Percentiles rank a stretch among this genome's conserved stretches.
Evolutionary conservation across 2,113 vertebrate genomes (phyloP).

Genomic region (Pluvialis apricaria): DNA sequence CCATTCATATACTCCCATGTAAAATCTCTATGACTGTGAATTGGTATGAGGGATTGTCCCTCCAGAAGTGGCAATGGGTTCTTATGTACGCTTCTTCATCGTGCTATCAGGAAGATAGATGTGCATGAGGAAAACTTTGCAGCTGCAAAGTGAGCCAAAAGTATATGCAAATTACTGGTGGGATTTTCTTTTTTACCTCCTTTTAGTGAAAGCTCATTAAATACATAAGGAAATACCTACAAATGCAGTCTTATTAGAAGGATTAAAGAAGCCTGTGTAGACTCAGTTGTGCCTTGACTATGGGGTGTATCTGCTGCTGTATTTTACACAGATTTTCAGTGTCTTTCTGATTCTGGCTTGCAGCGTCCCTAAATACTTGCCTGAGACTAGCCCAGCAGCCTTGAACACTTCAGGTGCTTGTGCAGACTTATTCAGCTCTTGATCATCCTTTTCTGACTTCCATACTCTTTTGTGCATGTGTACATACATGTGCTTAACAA

Average conservation of each 20-base stretch:
- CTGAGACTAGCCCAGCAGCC: background rate
- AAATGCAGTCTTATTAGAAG: background rate
- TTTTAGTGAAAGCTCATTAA: background rate
- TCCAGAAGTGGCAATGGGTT: background rate
- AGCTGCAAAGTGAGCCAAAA: background rate
- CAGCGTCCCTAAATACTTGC: background rate
- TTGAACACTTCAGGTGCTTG: background rate
- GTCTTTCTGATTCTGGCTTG: background rate
- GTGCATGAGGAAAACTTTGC: background rate
- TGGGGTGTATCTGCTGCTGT: background rate
- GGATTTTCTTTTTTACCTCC: background rate
- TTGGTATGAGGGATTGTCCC: background rate
- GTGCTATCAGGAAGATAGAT: background rate
- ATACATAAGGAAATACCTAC: background rate
- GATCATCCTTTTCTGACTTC: background rate
- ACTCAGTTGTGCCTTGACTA: background rate
- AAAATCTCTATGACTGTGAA: background rate
- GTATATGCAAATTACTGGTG: background rate
- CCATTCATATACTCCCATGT: background rate
- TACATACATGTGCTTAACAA: background rate
- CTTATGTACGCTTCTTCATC: background rate
- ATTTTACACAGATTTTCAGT: background rate
- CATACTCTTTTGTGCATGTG: background rate
- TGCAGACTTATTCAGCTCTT: background rate
- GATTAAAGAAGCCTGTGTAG: background rate